Evolutionary conservation across 2,888 invertebrate genomes (phyloP).

Genomic region (Ferrisia virgata): DNA sequence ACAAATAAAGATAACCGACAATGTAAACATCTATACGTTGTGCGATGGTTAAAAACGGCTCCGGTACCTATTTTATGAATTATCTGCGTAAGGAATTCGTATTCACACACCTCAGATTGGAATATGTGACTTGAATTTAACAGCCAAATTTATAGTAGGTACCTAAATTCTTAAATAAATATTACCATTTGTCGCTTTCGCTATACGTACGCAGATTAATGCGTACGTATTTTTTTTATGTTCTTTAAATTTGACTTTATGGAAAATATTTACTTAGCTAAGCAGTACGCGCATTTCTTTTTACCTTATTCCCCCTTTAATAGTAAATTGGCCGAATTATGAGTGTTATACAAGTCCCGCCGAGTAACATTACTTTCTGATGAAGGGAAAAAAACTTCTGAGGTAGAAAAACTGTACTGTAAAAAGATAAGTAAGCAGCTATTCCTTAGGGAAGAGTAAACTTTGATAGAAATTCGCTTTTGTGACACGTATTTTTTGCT

Average conservation of each 20-base stretch:
- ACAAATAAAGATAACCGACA: conserved; percentile 18
- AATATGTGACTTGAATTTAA: background rate
- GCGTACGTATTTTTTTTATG: background rate
- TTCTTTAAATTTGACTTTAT: background rate
- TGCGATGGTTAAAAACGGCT: background rate
- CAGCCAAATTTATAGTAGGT: background rate
- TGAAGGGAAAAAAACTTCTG: background rate
- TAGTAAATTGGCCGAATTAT: background rate
- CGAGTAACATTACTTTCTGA: background rate
- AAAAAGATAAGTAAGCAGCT: conserved; percentile 19
- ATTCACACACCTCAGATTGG: background rate
- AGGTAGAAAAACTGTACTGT: conserved; percentile 11
- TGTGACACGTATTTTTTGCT: conserved; percentile 22
- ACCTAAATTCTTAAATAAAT: background rate
- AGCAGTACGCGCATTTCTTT: background rate
- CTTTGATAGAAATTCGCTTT: conserved; percentile 26
- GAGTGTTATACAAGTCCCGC: background rate
- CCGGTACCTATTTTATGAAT: background rate
- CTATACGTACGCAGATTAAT: background rate
- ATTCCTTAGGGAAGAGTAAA: conserved; percentile 16
- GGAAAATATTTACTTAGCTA: background rate
- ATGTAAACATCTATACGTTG: background rate
- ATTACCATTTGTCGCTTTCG: background rate
- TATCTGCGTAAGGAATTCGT: background rate
- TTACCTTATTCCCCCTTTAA: no score